Conservation (phyloP, 2,888 invertebrate genomes). For the Athrips mouffetella region DNA sequence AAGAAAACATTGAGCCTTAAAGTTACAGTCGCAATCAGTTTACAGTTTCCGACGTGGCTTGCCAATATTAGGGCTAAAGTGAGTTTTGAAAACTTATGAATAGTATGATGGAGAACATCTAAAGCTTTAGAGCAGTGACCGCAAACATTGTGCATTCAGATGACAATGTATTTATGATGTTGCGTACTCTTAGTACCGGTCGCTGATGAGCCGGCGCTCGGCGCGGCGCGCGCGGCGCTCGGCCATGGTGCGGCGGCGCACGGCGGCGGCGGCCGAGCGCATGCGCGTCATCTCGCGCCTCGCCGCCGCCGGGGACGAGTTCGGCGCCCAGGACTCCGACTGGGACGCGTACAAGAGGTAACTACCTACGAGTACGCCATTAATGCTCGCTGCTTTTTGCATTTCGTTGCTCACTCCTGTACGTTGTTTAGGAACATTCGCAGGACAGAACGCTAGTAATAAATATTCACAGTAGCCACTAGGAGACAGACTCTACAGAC, state of each 20-base stretch:
- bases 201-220: conserved; percentile 84
- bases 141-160: no score
- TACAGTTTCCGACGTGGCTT: conserved; percentile 75
- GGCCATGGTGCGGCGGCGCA: conserved; percentile 93
- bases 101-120: no score
- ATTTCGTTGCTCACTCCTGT: neutral
- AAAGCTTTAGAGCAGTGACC: no score
- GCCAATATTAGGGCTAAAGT: conserved; percentile 80
- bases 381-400: neutral
- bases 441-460: conserved; percentile 1
- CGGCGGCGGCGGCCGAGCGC: conserved; percentile 94
- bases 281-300: conserved; percentile 96
- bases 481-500: no score
- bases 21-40: conserved; percentile 61
- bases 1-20: conserved; percentile 45
- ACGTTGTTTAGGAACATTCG: neutral
- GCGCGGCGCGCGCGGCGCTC: conserved; percentile 87
- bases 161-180: no score
- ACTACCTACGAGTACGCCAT: no score
- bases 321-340: conserved; percentile 95
- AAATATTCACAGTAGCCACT: no score
- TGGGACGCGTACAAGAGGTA: conserved; percentile 97
- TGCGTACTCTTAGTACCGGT: conserved; percentile 78
- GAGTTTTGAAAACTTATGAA: no score
- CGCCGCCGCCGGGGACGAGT: conserved; percentile 88